Evolutionary conservation across 2,888 invertebrate species (phyloP).

Genomic region (Drosophila cracens): DNA sequence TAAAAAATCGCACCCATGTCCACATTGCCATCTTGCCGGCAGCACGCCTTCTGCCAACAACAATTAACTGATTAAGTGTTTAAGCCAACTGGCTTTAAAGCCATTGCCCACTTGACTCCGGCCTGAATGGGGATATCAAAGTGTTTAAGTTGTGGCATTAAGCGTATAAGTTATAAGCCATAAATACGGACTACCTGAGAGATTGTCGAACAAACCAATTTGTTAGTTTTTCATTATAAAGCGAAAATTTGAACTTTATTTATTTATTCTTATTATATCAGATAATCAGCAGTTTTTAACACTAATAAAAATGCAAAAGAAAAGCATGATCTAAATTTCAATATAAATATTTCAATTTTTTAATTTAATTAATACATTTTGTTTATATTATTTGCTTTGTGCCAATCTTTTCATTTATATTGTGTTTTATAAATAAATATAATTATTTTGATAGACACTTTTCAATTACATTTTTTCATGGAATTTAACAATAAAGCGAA

Average conservation of each 20-base stretch:
- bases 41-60: constrained; percentile 47
- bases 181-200: background rate
- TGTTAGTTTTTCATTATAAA: background rate
- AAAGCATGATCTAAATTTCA: background rate
- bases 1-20: constrained; percentile 62
- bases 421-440: no score
- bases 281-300: background rate
- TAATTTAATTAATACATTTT: no score
- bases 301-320: background rate
- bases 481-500: no score
- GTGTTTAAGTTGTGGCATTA: constrained; percentile 28
- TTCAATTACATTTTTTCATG: no score
- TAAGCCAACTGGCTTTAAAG: constrained; percentile 64
- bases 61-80: constrained; percentile 79
- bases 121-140: constrained; percentile 2
- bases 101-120: constrained; percentile 35
- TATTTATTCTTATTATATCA: background rate
- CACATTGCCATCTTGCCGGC: constrained; percentile 29
- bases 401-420: no score
- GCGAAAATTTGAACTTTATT: background rate
- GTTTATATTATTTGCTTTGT: no score
- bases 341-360: background rate
- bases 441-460: no score
- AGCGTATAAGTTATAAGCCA: constrained; percentile 2
- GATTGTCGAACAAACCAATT: background rate